Base-by-base conservation (phyloP, 2,113 vertebrate species). In the Cyanoderma ruficeps region DNA sequence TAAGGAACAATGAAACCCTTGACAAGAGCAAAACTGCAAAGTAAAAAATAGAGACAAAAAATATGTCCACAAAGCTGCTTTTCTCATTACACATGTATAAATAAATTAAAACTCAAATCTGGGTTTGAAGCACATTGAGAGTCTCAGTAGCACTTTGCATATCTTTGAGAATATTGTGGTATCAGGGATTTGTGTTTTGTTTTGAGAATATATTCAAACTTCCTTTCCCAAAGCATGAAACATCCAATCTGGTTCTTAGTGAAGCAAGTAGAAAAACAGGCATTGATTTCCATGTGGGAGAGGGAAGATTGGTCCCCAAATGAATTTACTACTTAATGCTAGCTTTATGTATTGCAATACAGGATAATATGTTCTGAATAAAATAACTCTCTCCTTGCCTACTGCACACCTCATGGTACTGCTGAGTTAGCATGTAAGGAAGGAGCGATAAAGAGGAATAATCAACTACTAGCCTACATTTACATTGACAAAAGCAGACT, bases 401-500 rank as follows among this genome's bases (percentile, higher is more conserved):
- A 10, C 69, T 65, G 35, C 50, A 79, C 50, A 83, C 16, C 63
- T 90, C 63, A 85, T 59, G 56, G 59, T 83, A 74, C 64, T 93
- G 81, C 89, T 95, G 83, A 95, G 68, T 19, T 89, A 24, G 83
- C 83, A 61, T 3, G 2, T 67, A 55, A 80, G 39, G 47, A 87
- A 90, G 50, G 46, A 75, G 33, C 0, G 2, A 78, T 87, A 95
- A 87, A 95, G 64, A 70, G 55, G 69, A 93, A 70, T 84, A 91
- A 93, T 91, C 71, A 83, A 33, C n/a, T 75, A 75, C 74, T 84
- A 75, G 14, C 52, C 44, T 75, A 75, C 64, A 89, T 84, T 91
- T 91, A 50, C 77, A 63, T 21, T 89, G 78, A 95, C 81, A 93
- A 92, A 96, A 80, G 33, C 33, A 59, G 64, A 64, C 81, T 91